Evolutionary conservation across 2,888 invertebrate species (phyloP).

Genomic region (Harpalus rufipes): DNA sequence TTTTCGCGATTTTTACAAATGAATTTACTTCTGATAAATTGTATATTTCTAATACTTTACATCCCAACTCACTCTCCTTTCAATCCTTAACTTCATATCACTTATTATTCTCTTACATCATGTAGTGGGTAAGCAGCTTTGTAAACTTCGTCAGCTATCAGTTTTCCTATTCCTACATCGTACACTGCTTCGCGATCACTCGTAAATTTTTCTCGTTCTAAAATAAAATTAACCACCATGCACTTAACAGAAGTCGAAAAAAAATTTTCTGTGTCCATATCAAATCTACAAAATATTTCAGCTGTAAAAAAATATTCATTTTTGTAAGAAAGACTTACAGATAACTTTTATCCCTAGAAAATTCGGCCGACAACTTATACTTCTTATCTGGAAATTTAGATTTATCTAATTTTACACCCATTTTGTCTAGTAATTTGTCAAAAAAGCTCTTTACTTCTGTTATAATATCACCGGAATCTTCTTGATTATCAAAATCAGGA

Average conservation of each 20-base stretch:
- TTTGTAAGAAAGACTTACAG: conserved; percentile 79
- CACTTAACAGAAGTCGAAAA: conserved; percentile 84
- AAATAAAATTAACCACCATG: conserved; percentile 86
- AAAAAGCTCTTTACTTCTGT: conserved; percentile 77
- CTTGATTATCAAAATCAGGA: conserved; percentile 67
- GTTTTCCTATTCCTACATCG: conserved; percentile 84
- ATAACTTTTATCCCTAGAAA: conserved; percentile 85
- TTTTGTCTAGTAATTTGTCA: conserved; percentile 78
- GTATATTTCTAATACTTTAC: too few species aligned
- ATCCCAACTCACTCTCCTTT: too few species aligned
- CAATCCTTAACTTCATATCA: conserved; percentile 14
- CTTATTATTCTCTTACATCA: conserved; percentile 81
- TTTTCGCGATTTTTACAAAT: too few species aligned
- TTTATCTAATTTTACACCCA: conserved; percentile 80
- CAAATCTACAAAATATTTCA: conserved; percentile 78
- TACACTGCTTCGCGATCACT: conserved; percentile 78
- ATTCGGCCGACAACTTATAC: conserved; percentile 84
- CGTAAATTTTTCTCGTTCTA: conserved; percentile 84
- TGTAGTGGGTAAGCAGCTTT: conserved; percentile 87
- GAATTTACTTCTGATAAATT: too few species aligned
- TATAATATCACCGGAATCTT: conserved; percentile 74
- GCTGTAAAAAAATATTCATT: background rate
- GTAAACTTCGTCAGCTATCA: conserved; percentile 83
- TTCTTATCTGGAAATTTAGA: conserved; percentile 81
- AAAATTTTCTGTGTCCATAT: conserved; percentile 83